Evolutionary conservation across 2,888 invertebrate genomes (phyloP).

Genomic region (Agapetus fuscipes): DNA sequence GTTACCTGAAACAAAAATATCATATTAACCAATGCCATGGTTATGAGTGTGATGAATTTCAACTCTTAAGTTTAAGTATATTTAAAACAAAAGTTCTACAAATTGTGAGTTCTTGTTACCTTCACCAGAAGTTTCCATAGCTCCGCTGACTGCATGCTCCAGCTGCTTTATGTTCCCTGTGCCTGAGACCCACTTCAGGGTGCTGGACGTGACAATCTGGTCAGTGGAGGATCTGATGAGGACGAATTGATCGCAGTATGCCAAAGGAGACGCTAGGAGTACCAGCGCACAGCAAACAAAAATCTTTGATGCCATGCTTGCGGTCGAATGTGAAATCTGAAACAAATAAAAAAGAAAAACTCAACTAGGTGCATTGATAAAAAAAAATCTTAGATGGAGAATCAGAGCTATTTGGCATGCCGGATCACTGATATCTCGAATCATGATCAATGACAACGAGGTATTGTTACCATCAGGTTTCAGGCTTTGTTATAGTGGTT

Average conservation of each 20-base stretch:
- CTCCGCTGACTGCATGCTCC: conserved; percentile 59
- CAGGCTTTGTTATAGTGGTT: too few species aligned
- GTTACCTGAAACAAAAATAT: conserved; percentile 11
- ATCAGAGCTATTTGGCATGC: too few species aligned
- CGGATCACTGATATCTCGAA: too few species aligned
- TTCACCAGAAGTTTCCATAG: conserved; percentile 32
- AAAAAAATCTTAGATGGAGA: too few species aligned
- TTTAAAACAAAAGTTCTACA: background rate
- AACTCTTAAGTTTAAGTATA: conserved; percentile 21
- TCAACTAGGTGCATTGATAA: too few species aligned
- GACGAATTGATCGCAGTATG: conserved; percentile 32
- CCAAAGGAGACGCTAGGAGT: conserved; percentile 29
- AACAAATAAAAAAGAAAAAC: conserved; percentile 4
- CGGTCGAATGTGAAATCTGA: conserved; percentile 1
- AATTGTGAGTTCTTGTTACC: conserved; percentile 23
- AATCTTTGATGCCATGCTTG: background rate
- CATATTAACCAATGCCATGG: background rate
- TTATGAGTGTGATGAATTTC: background rate
- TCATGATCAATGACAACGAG: too few species aligned
- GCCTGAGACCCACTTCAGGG: conserved; percentile 62
- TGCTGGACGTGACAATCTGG: conserved; percentile 71
- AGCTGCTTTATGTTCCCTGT: conserved; percentile 38
- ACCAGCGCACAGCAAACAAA: too few species aligned
- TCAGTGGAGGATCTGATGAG: conserved; percentile 42
- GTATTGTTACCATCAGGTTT: too few species aligned